These are phyloP conservation scores for Aptenodytes patagonicus DNA, from an alignment of 2,113 vertebrate species.

Conservation along the genomic window DNA sequence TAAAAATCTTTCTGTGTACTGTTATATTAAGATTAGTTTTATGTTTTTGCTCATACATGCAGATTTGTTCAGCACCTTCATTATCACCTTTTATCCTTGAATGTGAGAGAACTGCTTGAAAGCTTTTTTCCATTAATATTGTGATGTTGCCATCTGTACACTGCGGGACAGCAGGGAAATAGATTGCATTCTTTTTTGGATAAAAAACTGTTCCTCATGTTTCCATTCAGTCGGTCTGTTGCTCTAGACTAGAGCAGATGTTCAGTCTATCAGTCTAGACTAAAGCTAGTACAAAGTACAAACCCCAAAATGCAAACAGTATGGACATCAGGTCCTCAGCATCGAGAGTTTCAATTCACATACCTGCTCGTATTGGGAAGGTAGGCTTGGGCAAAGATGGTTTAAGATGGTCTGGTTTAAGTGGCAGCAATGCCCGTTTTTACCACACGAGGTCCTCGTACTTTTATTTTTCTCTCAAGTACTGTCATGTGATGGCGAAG, in stretches of 20 bases:
- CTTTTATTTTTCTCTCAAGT: conserved; percentile 45
- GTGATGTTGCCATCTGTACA: neutral
- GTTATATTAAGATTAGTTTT: neutral
- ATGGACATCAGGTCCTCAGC: neutral
- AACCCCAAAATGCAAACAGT: too few species aligned
- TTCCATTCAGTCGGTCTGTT: neutral
- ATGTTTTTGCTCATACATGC: neutral
- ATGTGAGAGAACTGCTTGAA: neutral
- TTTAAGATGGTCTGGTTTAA: neutral
- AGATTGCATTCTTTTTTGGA: neutral
- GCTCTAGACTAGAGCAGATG: neutral
- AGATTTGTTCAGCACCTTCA: neutral
- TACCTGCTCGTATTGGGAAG: neutral
- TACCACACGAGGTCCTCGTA: conserved; percentile 55
- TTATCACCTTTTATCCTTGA: neutral
- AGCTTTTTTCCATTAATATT: neutral
- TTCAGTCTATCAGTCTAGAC: neutral
- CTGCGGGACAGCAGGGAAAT: neutral
- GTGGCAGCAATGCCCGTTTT: neutral
- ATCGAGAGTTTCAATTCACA: neutral
- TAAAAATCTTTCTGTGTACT: neutral
- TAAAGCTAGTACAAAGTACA: neutral
- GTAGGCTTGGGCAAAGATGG: neutral
- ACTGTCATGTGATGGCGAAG: neutral
- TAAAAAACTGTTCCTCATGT: neutral